These are phyloP conservation scores for Acanthococcus lagerstroemiae DNA, from an alignment of 2,888 invertebrate species.

Conservation along the genomic window DNA sequence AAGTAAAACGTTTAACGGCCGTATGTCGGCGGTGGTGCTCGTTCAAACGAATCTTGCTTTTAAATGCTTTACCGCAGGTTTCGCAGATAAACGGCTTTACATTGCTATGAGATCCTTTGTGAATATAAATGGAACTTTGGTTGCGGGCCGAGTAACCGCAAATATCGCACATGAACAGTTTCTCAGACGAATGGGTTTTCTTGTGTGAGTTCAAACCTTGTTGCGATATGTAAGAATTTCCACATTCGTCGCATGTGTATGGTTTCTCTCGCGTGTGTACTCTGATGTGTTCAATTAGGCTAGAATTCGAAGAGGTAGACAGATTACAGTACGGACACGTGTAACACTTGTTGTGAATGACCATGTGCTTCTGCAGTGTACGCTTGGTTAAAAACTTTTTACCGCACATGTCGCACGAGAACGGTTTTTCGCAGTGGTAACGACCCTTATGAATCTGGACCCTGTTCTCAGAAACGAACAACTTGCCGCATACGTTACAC, in stretches of 20 bases:
- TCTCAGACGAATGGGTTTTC: slow-evolving; percentile 36
- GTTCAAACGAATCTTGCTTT: slow-evolving; percentile 37
- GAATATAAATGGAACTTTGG: slow-evolving; percentile 37
- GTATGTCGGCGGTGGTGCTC: slow-evolving; percentile 38
- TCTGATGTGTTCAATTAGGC: too few relatives aligned
- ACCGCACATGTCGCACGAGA: too few relatives aligned
- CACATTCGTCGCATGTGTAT: slow-evolving; percentile 37
- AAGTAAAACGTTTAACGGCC: slow-evolving; percentile 36
- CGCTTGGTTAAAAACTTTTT: too few relatives aligned
- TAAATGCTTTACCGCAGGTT: slow-evolving; percentile 38
- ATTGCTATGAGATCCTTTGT: slow-evolving; percentile 37
- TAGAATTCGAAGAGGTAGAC: too few relatives aligned
- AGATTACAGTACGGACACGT: too few relatives aligned
- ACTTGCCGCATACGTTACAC: too few relatives aligned
- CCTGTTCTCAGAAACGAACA: too few relatives aligned
- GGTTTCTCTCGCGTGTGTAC: too few relatives aligned
- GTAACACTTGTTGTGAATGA: too few relatives aligned
- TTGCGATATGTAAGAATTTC: slow-evolving; percentile 37
- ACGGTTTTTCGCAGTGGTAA: too few relatives aligned
- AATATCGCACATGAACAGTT: slow-evolving; percentile 36
- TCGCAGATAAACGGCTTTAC: slow-evolving; percentile 38
- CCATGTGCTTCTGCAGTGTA: too few relatives aligned
- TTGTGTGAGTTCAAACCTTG: slow-evolving; percentile 38
- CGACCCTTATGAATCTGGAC: too few relatives aligned
- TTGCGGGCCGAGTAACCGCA: slow-evolving; percentile 37